phyloP scores from a whole-genome alignment of 92 coral and sea anemone species.

The Metridium senile region DNA sequence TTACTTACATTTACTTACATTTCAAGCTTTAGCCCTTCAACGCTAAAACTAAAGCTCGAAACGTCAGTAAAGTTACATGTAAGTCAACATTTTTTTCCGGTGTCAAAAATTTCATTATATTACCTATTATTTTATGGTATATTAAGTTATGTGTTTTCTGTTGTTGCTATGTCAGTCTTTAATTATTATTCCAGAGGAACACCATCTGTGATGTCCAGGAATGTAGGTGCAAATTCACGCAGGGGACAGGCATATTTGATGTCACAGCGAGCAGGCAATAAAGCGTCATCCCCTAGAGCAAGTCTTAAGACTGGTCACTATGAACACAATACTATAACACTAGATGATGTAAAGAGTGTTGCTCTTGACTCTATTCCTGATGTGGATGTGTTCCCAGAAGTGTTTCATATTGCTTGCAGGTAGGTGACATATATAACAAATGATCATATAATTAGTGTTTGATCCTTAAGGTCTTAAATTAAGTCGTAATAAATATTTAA shows the following conservation, averaged over 20 bases:
- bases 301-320: constrained; percentile 66
- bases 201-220: constrained; percentile 87
- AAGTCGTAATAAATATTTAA: no score
- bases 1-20: no score
- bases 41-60: no score
- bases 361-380: constrained; percentile 86
- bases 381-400: constrained; percentile 67
- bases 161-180: no score
- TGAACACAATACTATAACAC: constrained; percentile 76
- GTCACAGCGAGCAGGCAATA: constrained; percentile 69
- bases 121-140: no score
- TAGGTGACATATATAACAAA: background rate
- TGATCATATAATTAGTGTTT: background rate
- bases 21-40: no score
- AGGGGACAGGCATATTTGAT: constrained; percentile 64
- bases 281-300: constrained; percentile 87
- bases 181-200: constrained; percentile 57
- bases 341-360: constrained; percentile 93
- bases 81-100: no score
- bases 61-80: no score
- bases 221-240: constrained; percentile 68
- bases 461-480: background rate
- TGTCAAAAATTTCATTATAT: no score
- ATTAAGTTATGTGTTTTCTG: no score
- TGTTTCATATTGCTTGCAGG: constrained; percentile 86